phyloP scores from a whole-genome alignment of 2,113 vertebrate genomes.

The Sula dactylatra region DNA sequence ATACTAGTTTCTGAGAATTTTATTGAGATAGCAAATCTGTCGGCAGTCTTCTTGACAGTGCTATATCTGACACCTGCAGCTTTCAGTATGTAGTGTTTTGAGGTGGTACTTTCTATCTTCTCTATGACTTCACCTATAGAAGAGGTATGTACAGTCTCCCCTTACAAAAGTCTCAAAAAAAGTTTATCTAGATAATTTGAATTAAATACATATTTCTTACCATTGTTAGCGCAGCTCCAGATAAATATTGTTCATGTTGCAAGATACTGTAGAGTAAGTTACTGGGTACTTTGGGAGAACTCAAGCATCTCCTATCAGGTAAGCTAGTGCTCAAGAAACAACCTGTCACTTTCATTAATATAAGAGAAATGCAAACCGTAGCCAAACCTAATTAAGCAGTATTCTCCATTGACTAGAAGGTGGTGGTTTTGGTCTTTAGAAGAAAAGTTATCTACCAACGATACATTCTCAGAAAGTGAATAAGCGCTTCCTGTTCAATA shows the following conservation, averaged over 20 bases:
- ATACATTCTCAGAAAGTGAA: background rate
- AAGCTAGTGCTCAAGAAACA: background rate
- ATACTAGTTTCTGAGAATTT: background rate
- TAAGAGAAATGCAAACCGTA: background rate
- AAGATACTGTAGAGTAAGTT: background rate
- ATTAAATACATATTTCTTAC: background rate
- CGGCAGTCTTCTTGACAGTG: background rate
- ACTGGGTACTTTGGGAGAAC: background rate
- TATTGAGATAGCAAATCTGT: background rate
- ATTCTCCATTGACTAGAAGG: background rate
- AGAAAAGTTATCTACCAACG: background rate
- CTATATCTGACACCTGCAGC: background rate
- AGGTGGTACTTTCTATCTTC: background rate
- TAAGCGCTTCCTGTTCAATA: background rate
- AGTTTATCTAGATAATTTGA: background rate
- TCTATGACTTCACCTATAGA: background rate
- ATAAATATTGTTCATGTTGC: background rate
- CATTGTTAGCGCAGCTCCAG: background rate
- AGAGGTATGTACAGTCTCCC: background rate
- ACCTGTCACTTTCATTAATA: background rate
- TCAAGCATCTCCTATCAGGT: background rate
- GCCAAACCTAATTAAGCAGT: background rate
- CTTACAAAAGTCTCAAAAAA: background rate
- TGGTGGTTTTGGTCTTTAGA: background rate
- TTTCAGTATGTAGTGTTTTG: background rate